Percentiles rank a stretch among this genome's conserved stretches.
Conservation (phyloP, 2,888 invertebrate species). For the Hydrotaea cyrtoneurina region DNA sequence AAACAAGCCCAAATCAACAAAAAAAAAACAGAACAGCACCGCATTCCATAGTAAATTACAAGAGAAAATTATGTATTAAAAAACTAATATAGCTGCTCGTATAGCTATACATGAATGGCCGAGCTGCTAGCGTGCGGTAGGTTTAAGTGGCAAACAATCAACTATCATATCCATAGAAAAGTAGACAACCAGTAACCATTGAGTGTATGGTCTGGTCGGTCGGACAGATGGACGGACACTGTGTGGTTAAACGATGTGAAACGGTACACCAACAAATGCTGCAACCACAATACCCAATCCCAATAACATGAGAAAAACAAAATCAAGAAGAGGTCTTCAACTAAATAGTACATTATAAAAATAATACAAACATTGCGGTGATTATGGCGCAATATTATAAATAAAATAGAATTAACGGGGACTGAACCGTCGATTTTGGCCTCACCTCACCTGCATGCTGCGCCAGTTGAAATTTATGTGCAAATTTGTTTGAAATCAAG, state of each 20-base stretch:
- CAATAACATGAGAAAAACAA: slow-evolving; percentile 12
- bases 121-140: no score
- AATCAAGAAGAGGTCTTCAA: slow-evolving; percentile 21
- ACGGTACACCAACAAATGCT: slow-evolving; percentile 1
- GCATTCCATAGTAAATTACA: slow-evolving; percentile 20
- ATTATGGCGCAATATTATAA: neutral
- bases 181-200: neutral
- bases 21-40: neutral
- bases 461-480: neutral
- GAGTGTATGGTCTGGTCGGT: neutral
- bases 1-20: neutral
- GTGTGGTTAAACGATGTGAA: slow-evolving; percentile 9
- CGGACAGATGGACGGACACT: neutral
- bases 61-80: slow-evolving; percentile 24
- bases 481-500: neutral
- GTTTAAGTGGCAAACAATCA: no score
- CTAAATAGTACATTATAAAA: slow-evolving; percentile 16
- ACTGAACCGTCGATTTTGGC: neutral
- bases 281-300: slow-evolving; percentile 28
- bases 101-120: slow-evolving; percentile 1
- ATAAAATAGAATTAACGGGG: neutral
- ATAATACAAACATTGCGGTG: neutral
- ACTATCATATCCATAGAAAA: neutral
- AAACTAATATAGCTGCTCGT: neutral
- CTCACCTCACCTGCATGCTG: neutral